Conservation (phyloP, 1,140 invertebrate species). For the Tetragonula clypearis region DNA sequence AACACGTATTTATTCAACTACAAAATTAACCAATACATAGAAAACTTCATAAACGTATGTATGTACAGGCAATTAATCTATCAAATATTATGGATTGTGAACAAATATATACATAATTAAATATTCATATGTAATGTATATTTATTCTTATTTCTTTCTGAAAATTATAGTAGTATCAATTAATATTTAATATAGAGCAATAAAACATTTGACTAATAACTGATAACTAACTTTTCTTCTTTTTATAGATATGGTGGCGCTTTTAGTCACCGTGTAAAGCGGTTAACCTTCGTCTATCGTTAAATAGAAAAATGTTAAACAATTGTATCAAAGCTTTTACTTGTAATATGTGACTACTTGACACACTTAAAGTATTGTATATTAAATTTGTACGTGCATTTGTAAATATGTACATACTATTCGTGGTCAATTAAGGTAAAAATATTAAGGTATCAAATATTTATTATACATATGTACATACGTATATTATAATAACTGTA, state of each 20-base stretch:
- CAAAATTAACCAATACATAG: constrained; percentile 23
- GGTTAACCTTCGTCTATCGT: background rate
- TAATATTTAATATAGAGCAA: background rate
- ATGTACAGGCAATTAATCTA: constrained; percentile 3
- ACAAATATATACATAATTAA: background rate
- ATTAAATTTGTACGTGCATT: background rate
- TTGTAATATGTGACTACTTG: background rate
- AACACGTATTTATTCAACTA: constrained; percentile 30
- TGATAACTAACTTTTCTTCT: constrained; percentile 12
- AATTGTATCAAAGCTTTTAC: background rate
- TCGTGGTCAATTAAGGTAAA: constrained; percentile 15
- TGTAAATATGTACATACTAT: constrained; percentile 43
- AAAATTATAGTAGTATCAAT: background rate
- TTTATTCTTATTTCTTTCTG: background rate
- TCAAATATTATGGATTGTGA: background rate
- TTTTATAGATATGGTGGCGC: constrained; percentile 13
- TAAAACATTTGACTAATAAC: constrained; percentile 1
- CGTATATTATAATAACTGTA: background rate
- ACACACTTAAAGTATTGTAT: background rate
- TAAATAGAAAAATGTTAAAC: constrained; percentile 2
- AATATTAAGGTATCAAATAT: background rate
- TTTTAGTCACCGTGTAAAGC: background rate
- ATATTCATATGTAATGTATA: background rate
- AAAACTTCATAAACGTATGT: constrained; percentile 21
- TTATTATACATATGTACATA: background rate